Evolutionary conservation across 2,888 invertebrate species (phyloP).

Genomic region (Drosophila falleni): DNA sequence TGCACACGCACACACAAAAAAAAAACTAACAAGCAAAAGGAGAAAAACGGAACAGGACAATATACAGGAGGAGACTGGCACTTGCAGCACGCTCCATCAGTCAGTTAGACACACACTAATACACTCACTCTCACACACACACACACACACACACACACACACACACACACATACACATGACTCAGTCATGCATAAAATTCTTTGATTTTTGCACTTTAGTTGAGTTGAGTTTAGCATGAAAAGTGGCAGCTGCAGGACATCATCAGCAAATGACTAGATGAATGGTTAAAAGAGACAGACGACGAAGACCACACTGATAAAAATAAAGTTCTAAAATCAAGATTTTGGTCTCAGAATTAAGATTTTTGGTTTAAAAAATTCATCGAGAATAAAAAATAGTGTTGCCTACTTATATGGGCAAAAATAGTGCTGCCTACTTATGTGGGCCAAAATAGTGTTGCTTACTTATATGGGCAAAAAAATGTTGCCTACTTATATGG

Average conservation of each 20-base stretch:
- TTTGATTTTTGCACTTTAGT: constrained; percentile 61
- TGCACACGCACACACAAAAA: constrained; percentile 56
- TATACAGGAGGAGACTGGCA: constrained; percentile 38
- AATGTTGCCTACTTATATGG: too few relatives aligned
- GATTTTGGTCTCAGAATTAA: too few relatives aligned
- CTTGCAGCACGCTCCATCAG: constrained; percentile 59
- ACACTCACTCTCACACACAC: not conserved
- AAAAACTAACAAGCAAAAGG: constrained; percentile 11
- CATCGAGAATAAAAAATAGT: too few relatives aligned
- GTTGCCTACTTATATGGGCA: too few relatives aligned
- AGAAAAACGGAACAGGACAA: constrained; percentile 14
- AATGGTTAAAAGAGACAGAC: not conserved
- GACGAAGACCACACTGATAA: too few relatives aligned
- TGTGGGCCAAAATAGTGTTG: too few relatives aligned
- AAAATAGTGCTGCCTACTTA: too few relatives aligned
- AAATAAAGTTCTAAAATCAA: too few relatives aligned
- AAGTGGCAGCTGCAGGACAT: constrained; percentile 53
- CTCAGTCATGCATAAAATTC: constrained; percentile 53
- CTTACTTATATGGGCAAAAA: too few relatives aligned
- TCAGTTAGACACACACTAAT: constrained; percentile 35
- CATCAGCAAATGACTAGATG: constrained; percentile 23
- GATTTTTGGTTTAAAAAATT: too few relatives aligned
- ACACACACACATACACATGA: constrained; percentile 1
- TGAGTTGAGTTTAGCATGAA: constrained; percentile 44
- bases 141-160: constrained; percentile 4